These are phyloP conservation scores for Acleris emargana DNA, from an alignment of 2,888 invertebrate species.

Conservation along the genomic window DNA sequence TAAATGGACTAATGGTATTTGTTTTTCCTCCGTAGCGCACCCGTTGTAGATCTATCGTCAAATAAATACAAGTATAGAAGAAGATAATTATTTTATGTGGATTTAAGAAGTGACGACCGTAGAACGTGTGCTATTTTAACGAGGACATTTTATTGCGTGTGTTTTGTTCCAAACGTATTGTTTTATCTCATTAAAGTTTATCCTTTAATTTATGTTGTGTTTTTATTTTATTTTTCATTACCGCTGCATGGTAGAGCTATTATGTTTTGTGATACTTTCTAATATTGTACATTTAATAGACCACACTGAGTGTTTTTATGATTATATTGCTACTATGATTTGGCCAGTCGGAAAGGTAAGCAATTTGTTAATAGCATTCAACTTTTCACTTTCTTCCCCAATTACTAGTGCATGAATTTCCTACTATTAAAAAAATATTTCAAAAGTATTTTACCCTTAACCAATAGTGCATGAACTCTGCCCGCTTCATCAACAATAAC, in stretches of 20 bases:
- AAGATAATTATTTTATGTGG: slow-evolving; percentile 55
- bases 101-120: slow-evolving; percentile 49
- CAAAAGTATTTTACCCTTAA: not conserved
- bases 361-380: slow-evolving; percentile 26
- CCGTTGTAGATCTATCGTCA: slow-evolving; percentile 72
- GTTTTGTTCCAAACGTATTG: slow-evolving; percentile 65
- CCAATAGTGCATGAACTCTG: slow-evolving; percentile 18
- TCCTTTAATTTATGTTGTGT: slow-evolving; percentile 69
- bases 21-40: slow-evolving; percentile 78
- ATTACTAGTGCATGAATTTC: slow-evolving; percentile 22
- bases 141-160: slow-evolving; percentile 58
- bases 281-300: slow-evolving; percentile 29
- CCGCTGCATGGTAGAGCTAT: slow-evolving; percentile 71
- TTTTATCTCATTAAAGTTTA: slow-evolving; percentile 75
- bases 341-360: slow-evolving; percentile 34
- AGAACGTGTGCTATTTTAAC: slow-evolving; percentile 64
- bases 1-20: slow-evolving; percentile 44
- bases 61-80: slow-evolving; percentile 80
- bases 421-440: not conserved
- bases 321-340: slow-evolving; percentile 36
- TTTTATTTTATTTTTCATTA: slow-evolving; percentile 69
- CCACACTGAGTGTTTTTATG: slow-evolving; percentile 36
- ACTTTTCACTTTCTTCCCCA: not conserved
- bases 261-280: slow-evolving; percentile 8
- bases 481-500: not conserved